phyloP scores from a whole-genome alignment of 2,797 vertebrate genomes.

The Falco naumanni region DNA sequence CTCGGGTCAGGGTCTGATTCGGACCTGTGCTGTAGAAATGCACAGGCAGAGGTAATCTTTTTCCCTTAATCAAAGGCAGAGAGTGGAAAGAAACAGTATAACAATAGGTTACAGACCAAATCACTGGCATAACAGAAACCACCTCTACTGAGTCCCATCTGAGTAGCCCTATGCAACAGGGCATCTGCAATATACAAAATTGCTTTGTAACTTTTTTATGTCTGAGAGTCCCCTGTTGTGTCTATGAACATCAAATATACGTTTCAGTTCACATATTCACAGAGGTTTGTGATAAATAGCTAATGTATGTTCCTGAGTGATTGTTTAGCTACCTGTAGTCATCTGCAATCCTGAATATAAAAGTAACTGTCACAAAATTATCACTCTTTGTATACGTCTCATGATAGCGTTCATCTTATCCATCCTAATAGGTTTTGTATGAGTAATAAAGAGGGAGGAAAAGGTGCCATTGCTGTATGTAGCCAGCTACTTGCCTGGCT shows the following conservation, averaged over 20 bases:
- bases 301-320: background rate
- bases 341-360: background rate
- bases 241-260: background rate
- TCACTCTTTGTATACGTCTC: background rate
- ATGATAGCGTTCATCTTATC: background rate
- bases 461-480: background rate
- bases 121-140: background rate
- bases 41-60: background rate
- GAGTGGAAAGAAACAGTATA: background rate
- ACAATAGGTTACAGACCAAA: background rate
- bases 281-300: background rate
- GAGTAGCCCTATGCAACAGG: background rate
- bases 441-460: constrained; percentile 1
- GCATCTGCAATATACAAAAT: background rate
- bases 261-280: constrained; percentile 14
- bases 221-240: background rate
- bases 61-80: background rate
- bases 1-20: background rate
- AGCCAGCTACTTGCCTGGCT: background rate
- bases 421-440: background rate
- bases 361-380: background rate
- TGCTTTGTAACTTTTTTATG: background rate
- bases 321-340: background rate
- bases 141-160: background rate
- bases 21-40: background rate